Percentiles rank a stretch among this genome's conserved stretches.
These are phyloP conservation scores for Chelon auratus DNA, from an alignment of 2,797 vertebrate species.

Conservation along the genomic window DNA sequence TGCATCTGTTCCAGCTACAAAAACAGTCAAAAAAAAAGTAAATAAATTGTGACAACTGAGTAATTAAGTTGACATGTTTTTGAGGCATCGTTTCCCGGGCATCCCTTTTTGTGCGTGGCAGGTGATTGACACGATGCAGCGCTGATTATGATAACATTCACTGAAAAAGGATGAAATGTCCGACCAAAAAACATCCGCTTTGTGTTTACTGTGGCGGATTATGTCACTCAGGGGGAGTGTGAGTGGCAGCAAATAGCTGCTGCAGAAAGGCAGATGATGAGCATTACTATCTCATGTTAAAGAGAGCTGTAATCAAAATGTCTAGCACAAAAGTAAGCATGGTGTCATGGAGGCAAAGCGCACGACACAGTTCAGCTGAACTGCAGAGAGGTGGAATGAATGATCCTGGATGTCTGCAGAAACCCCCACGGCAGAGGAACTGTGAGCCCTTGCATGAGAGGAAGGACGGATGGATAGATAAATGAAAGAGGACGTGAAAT, in stretches of 20 bases:
- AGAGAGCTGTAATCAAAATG: conserved; percentile 18
- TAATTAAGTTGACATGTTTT: background rate
- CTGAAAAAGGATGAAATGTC: conserved; percentile 9
- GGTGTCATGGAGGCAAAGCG: conserved; percentile 3
- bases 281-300: conserved; percentile 3
- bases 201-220: conserved; percentile 4
- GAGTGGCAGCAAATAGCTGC: conserved; percentile 22
- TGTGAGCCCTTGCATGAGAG: background rate
- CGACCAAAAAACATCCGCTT: conserved; percentile 10
- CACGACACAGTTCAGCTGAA: conserved; percentile 1
- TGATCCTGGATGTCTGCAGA: conserved; percentile 21
- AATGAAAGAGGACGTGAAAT: background rate
- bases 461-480: background rate
- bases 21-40: background rate
- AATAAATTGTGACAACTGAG: conserved; percentile 3
- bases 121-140: conserved; percentile 31
- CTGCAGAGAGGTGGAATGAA: conserved; percentile 7
- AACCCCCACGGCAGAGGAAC: conserved; percentile 4
- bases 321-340: conserved; percentile 18
- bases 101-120: conserved; percentile 1
- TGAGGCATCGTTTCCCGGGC: conserved; percentile 4
- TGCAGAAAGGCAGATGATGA: conserved; percentile 6
- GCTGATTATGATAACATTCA: conserved; percentile 25
- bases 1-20: conserved; percentile 2
- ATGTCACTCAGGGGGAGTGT: background rate